A percentile compares a stretch with the other conserved stretches of the same genome.
phyloP scores from a whole-genome alignment of 2,888 invertebrate genomes.

The Tigriopus californicus region DNA sequence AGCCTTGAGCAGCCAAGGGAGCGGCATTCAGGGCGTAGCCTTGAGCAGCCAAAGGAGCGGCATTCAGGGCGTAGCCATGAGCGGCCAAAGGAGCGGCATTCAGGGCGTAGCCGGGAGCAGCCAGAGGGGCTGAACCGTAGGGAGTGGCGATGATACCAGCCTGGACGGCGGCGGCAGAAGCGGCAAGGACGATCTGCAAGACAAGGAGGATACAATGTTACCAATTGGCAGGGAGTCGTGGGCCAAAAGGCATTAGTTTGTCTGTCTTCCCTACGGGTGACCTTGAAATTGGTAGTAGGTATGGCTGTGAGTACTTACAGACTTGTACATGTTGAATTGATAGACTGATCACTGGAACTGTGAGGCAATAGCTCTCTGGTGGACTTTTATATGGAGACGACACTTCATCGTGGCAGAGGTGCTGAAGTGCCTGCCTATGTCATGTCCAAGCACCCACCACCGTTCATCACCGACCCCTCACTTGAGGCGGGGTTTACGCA shows the following conservation, averaged over 20 bases:
- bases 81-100: background rate
- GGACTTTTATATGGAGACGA: constrained; percentile 5
- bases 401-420: background rate
- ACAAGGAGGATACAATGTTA: background rate
- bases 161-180: background rate
- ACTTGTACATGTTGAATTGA: constrained; percentile 8
- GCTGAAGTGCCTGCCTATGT: too few species aligned
- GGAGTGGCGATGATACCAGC: background rate
- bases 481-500: too few species aligned
- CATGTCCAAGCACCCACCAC: too few species aligned
- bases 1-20: background rate
- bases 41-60: background rate
- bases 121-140: background rate
- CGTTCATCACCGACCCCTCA: too few species aligned
- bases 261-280: background rate
- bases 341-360: background rate
- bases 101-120: background rate
- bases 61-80: background rate
- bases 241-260: background rate
- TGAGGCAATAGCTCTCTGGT: background rate
- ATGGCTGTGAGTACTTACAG: background rate
- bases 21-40: too few species aligned
- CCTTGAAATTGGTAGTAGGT: background rate
- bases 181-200: constrained; percentile 11
- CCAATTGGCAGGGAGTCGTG: background rate